These are phyloP conservation scores for Drosophila ohnishii DNA, from an alignment of 1,140 invertebrate species.

Conservation along the genomic window DNA sequence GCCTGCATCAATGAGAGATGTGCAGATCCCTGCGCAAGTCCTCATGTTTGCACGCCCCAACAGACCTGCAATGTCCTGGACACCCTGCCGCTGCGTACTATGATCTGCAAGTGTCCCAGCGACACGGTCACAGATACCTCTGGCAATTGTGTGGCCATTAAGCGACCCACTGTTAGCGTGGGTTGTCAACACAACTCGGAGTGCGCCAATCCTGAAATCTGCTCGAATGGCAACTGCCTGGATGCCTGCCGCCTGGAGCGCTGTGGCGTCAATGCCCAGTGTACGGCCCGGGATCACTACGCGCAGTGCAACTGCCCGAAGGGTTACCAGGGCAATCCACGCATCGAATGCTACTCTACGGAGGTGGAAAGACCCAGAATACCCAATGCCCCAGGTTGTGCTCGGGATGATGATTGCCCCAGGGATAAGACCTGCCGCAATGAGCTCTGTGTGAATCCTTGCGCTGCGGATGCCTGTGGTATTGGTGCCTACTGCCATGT, in stretches of 20 bases:
- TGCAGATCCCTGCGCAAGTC: conserved; percentile 88
- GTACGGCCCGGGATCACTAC: conserved; percentile 89
- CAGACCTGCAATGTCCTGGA: conserved; percentile 91
- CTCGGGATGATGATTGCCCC: conserved; percentile 89
- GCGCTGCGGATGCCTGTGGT: conserved; percentile 88
- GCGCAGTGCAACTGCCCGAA: conserved; percentile 90
- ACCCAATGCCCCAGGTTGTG: conserved; percentile 88
- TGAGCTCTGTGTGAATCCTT: conserved; percentile 91
- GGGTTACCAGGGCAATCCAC: conserved; percentile 92
- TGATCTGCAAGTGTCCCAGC: conserved; percentile 91
- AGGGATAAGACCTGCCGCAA: conserved; percentile 89
- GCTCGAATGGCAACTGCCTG: conserved; percentile 89
- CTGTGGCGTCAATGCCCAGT: conserved; percentile 94
- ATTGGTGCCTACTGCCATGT: conserved; percentile 90
- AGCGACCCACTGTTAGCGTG: conserved; percentile 54
- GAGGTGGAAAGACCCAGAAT: conserved; percentile 81
- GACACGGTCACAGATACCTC: conserved; percentile 87
- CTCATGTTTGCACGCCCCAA: conserved; percentile 88
- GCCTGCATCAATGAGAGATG: conserved; percentile 91
- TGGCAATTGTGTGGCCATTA: conserved; percentile 87
- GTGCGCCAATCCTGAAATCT: conserved; percentile 89
- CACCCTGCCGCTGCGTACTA: conserved; percentile 89
- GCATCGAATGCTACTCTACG: conserved; percentile 88
- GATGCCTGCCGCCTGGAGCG: conserved; percentile 90
- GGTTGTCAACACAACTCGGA: conserved; percentile 87